These are phyloP conservation scores for Cynocephalus volans DNA, from an alignment of 2,113 vertebrate species.

Conservation along the genomic window DNA sequence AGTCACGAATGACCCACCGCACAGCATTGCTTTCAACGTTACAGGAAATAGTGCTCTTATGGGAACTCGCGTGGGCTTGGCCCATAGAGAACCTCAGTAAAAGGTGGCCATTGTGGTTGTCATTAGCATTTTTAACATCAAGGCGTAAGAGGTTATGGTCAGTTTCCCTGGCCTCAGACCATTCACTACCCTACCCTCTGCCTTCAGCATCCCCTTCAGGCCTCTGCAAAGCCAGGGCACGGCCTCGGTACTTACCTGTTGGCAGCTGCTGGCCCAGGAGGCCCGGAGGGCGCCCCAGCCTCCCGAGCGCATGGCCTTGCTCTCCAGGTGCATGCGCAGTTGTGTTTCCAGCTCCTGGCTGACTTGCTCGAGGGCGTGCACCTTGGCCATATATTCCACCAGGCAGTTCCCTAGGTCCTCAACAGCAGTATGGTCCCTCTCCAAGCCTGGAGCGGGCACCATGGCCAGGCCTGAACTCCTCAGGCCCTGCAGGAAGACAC, in stretches of 20 bases:
- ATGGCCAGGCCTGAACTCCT: conserved; percentile 90
- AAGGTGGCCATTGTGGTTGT: accelerated
- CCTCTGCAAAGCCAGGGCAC: not conserved
- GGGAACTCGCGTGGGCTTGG: not conserved
- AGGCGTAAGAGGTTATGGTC: no score
- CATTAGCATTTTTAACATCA: not conserved
- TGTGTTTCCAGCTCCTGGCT: conserved; percentile 96
- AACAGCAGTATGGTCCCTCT: conserved; percentile 82
- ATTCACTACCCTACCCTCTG: accelerated
- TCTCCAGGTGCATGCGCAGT: conserved; percentile 93
- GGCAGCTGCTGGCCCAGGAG: conserved; percentile 94
- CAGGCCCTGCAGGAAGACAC: conserved; percentile 95
- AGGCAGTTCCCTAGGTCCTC: conserved; percentile 93
- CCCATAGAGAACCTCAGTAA: accelerated
- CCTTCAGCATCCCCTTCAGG: not conserved
- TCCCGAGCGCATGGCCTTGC: conserved; percentile 90
- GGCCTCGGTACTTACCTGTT: conserved; percentile 90
- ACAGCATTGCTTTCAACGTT: not conserved
- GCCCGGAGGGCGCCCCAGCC: conserved; percentile 91
- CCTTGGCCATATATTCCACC: conserved; percentile 96
- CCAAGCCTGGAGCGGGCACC: conserved; percentile 87
- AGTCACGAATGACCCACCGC: accelerated
- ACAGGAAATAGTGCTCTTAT: accelerated
- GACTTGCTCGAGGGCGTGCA: conserved; percentile 93
- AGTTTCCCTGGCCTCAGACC: not conserved